These are phyloP conservation scores for Ceuthmochares aereus DNA, from an alignment of 2,113 vertebrate species.

Conservation along the genomic window DNA sequence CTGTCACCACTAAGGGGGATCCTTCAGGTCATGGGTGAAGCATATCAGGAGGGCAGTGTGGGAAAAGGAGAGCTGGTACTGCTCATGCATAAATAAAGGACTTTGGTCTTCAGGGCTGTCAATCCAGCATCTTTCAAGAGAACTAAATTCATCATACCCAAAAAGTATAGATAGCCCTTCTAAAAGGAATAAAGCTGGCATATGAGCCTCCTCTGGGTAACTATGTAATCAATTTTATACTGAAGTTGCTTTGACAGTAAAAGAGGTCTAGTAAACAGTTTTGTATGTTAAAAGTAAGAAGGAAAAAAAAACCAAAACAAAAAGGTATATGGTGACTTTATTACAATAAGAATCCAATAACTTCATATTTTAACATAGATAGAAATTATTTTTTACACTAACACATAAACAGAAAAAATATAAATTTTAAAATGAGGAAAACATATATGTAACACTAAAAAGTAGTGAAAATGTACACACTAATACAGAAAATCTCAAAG, in stretches of 20 bases:
- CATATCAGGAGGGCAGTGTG: constrained; percentile 58
- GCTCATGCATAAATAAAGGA: constrained; percentile 70
- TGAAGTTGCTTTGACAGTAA: background rate
- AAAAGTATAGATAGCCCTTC: constrained; percentile 2
- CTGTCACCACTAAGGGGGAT: constrained; percentile 40
- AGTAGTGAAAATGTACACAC: background rate
- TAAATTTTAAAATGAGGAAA: background rate
- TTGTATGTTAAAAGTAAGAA: background rate
- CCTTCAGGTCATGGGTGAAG: constrained; percentile 61
- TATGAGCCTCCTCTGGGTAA: background rate
- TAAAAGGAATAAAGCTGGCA: constrained; percentile 19
- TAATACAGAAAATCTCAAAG: background rate
- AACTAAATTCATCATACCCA: constrained; percentile 43
- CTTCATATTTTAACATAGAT: background rate
- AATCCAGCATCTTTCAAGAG: constrained; percentile 63
- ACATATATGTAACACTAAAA: background rate
- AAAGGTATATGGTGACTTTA: background rate
- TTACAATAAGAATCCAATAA: background rate
- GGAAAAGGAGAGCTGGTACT: constrained; percentile 58
- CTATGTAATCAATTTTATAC: constrained; percentile 14
- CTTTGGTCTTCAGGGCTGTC: constrained; percentile 64
- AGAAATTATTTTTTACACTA: background rate
- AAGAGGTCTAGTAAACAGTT: background rate
- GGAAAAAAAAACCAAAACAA: background rate
- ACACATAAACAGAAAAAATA: background rate